Conservation (phyloP, 1,140 invertebrate species). For the Teleopsis dalmanni region DNA sequence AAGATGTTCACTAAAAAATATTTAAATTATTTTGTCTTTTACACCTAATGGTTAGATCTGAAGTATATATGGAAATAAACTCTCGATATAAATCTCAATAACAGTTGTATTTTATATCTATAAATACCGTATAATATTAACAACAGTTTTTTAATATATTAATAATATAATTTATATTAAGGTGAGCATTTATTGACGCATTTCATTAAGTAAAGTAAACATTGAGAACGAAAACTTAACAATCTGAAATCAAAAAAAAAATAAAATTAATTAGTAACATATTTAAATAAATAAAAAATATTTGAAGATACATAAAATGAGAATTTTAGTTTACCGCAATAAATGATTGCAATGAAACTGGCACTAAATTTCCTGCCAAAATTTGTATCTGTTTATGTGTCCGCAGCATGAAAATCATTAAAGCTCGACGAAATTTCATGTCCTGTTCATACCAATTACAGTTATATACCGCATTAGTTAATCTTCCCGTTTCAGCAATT, state of each 20-base stretch:
- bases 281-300: neutral
- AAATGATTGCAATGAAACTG: slow-evolving; percentile 14
- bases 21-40: too few relatives aligned
- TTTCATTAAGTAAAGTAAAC: neutral
- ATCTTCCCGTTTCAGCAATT: neutral
- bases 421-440: slow-evolving; percentile 5
- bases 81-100: too few relatives aligned
- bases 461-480: slow-evolving; percentile 9
- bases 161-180: too few relatives aligned
- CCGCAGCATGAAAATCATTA: slow-evolving; percentile 15
- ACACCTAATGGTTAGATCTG: too few relatives aligned
- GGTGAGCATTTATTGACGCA: neutral
- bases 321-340: slow-evolving; percentile 1
- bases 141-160: too few relatives aligned
- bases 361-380: slow-evolving; percentile 8
- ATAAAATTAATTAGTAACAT: neutral
- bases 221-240: slow-evolving; percentile 2
- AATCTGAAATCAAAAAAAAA: neutral
- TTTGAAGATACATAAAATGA: neutral
- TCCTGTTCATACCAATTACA: slow-evolving; percentile 15
- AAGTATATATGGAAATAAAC: too few relatives aligned
- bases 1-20: too few relatives aligned
- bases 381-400: neutral
- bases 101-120: too few relatives aligned
- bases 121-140: too few relatives aligned